Conservation (phyloP, 2,888 invertebrate species). For the Drosophila putrida region DNA sequence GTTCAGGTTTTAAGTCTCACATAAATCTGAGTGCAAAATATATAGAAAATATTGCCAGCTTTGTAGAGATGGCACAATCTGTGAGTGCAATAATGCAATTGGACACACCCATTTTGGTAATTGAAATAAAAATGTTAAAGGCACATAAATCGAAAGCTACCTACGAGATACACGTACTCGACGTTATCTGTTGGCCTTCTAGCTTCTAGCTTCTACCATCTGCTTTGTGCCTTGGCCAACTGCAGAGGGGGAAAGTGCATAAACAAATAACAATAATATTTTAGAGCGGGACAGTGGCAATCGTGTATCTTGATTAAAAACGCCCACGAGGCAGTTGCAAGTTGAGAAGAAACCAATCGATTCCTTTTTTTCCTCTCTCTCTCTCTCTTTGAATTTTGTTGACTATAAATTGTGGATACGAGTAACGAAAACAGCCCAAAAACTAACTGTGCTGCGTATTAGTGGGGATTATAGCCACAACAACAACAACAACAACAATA, state of each 20-base stretch:
- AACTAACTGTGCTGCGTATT: constrained; percentile 60
- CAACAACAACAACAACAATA: constrained; percentile 26
- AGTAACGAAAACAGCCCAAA: constrained; percentile 25
- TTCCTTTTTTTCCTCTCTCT: constrained; percentile 13
- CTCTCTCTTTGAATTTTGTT: constrained; percentile 1
- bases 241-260: constrained; percentile 45
- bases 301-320: constrained; percentile 66
- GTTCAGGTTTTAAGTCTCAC: constrained; percentile 5
- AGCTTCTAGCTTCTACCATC: constrained; percentile 1
- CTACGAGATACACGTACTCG: constrained; percentile 18
- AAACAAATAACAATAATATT: constrained; percentile 67
- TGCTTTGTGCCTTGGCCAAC: background rate
- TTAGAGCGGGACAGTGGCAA: constrained; percentile 45
- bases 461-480: constrained; percentile 56
- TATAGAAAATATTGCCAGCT: constrained; percentile 5
- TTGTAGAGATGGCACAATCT: constrained; percentile 25
- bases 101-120: constrained; percentile 56
- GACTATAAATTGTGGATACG: constrained; percentile 51
- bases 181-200: constrained; percentile 5
- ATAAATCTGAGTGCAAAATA: constrained; percentile 8
- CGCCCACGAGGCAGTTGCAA: constrained; percentile 51
- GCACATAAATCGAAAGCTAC: constrained; percentile 47
- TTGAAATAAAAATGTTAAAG: constrained; percentile 57
- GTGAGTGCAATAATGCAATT: constrained; percentile 34
- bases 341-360: constrained; percentile 45